Percentiles rank a stretch among this genome's conserved stretches.
Conservation (phyloP, 2,888 invertebrate genomes). For the Drosophila yooni region DNA sequence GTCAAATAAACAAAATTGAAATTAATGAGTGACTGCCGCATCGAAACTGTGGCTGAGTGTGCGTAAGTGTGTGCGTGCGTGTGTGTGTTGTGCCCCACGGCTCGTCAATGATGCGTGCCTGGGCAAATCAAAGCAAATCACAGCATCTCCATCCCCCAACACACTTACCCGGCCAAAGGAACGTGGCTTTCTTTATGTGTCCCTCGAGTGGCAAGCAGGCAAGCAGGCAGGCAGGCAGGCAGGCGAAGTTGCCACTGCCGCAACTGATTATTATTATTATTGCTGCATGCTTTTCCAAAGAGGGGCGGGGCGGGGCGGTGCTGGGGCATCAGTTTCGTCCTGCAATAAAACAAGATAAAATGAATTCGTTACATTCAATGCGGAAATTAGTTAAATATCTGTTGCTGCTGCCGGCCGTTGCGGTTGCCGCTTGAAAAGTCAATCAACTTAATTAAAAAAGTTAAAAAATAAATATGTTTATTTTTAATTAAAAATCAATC, state of each 20-base stretch:
- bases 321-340: background rate
- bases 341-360: slow-evolving; percentile 49
- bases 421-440: slow-evolving; percentile 58
- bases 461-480: slow-evolving; percentile 66
- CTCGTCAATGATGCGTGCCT: slow-evolving; percentile 67
- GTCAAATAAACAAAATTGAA: slow-evolving; percentile 58
- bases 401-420: slow-evolving; percentile 26
- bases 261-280: slow-evolving; percentile 55
- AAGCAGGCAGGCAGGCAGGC: background rate
- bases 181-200: slow-evolving; percentile 41
- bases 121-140: slow-evolving; percentile 66
- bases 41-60: background rate
- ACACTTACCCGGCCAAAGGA: slow-evolving; percentile 13
- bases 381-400: slow-evolving; percentile 62
- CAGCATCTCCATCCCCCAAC: slow-evolving; percentile 6
- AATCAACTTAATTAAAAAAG: slow-evolving; percentile 63
- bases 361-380: slow-evolving; percentile 42
- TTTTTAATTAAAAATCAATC: slow-evolving; percentile 79
- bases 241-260: slow-evolving; percentile 30
- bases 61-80: background rate
- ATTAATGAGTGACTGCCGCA: slow-evolving; percentile 66
- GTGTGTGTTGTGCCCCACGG: slow-evolving; percentile 41
- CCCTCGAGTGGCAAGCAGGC: slow-evolving; percentile 39
- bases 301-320: background rate
- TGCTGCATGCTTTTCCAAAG: slow-evolving; percentile 37